A percentile compares a stretch with the other conserved stretches of the same genome.
These are phyloP conservation scores for Pandemis corylana DNA, from an alignment of 2,888 invertebrate genomes.

Conservation along the genomic window DNA sequence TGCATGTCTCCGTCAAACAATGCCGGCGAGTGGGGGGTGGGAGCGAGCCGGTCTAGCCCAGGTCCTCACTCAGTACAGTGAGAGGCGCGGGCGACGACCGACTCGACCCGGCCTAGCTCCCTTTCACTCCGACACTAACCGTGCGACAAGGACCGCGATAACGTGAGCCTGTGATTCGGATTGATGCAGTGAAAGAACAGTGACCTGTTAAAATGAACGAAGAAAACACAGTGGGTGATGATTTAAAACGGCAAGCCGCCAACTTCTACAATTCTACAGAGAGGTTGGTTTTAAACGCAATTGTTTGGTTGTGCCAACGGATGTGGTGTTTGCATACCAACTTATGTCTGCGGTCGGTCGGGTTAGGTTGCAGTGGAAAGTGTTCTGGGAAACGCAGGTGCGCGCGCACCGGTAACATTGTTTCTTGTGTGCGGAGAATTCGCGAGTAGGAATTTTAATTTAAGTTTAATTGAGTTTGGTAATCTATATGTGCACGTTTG, in stretches of 20 bases:
- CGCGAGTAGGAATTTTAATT: slow-evolving; percentile 15
- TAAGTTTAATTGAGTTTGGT: not conserved
- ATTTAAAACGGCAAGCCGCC: slow-evolving; percentile 78
- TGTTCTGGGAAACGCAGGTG: not conserved
- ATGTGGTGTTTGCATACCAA: slow-evolving; percentile 6
- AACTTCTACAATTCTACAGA: slow-evolving; percentile 80
- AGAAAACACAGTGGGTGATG: slow-evolving; percentile 73
- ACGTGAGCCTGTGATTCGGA: slow-evolving; percentile 40
- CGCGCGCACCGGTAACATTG: slow-evolving; percentile 21
- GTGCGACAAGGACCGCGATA: slow-evolving; percentile 41
- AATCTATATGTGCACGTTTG: not conserved
- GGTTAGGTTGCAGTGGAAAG: not conserved
- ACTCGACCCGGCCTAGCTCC: slow-evolving; percentile 59
- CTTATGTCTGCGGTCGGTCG: slow-evolving; percentile 6
- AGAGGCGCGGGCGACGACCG: slow-evolving; percentile 79
- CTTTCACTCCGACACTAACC: slow-evolving; percentile 49
- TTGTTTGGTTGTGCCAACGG: slow-evolving; percentile 2
- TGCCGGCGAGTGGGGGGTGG: slow-evolving; percentile 63
- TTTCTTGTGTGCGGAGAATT: slow-evolving; percentile 1
- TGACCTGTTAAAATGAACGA: slow-evolving; percentile 67
- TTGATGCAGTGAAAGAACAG: slow-evolving; percentile 52
- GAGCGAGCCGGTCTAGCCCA: slow-evolving; percentile 60
- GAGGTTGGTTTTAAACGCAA: slow-evolving; percentile 66
- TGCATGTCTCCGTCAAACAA: slow-evolving; percentile 51
- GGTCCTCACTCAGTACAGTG: slow-evolving; percentile 56